These are phyloP conservation scores for Cairina moschata DNA, from an alignment of 2,113 vertebrate genomes.

Conservation along the genomic window DNA sequence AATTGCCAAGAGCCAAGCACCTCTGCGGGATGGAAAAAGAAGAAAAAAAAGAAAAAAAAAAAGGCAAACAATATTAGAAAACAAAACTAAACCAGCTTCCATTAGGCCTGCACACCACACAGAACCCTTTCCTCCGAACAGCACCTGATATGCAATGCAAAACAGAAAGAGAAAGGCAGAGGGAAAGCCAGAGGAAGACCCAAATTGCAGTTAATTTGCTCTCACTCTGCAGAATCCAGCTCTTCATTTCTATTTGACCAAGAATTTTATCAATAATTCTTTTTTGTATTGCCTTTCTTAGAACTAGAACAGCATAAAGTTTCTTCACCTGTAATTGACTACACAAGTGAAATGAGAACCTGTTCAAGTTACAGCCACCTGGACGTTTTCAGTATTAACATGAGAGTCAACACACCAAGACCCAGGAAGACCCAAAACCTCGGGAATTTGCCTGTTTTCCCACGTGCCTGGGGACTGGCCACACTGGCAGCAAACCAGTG, in stretches of 20 bases:
- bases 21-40: background rate
- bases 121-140: background rate
- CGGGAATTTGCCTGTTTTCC: too few species aligned
- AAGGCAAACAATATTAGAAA: background rate
- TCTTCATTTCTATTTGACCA: background rate
- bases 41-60: background rate
- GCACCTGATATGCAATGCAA: fast-evolving
- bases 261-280: background rate
- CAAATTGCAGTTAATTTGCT: background rate
- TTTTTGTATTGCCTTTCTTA: too few species aligned
- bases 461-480: too few species aligned
- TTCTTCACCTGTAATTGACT: background rate
- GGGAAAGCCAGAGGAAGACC: background rate
- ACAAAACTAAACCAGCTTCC: background rate
- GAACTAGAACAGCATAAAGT: background rate
- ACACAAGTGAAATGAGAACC: background rate
- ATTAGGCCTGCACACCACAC: background rate
- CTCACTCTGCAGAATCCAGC: background rate
- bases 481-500: background rate
- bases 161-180: background rate
- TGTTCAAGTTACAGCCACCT: too few species aligned
- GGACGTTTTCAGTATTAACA: too few species aligned
- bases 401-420: background rate
- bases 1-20: background rate
- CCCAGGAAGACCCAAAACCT: too few species aligned